Percentiles rank a stretch among this genome's conserved stretches.
Conservation (phyloP, 2,888 invertebrate genomes). For the Lepidocyrtinus sp. region DNA sequence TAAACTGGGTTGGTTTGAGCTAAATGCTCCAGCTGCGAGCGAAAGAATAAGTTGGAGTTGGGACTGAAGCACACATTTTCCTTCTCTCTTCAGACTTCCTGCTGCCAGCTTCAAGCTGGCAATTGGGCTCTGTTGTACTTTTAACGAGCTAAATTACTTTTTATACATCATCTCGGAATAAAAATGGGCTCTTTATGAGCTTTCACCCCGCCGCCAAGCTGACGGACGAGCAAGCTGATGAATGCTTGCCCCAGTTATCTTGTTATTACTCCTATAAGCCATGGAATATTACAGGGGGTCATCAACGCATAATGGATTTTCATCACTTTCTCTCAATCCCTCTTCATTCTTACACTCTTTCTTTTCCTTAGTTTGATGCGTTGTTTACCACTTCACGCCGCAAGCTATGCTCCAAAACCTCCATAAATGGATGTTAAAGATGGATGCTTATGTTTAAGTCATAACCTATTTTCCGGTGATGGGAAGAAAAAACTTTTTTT, state of each 20-base stretch:
- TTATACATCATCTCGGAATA: constrained; percentile 6
- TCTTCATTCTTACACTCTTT: not conserved
- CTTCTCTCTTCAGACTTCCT: too few relatives aligned
- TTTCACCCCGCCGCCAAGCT: not conserved
- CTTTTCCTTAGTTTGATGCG: not conserved
- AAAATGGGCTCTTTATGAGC: constrained; percentile 10
- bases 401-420: too few relatives aligned
- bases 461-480: not conserved
- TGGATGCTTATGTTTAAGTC: constrained; percentile 13
- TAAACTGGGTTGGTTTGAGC: not conserved
- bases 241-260: not conserved
- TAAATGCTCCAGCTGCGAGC: constrained; percentile 1
- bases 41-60: constrained; percentile 1
- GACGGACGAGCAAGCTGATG: too few relatives aligned
- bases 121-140: not conserved
- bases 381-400: not conserved
- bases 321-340: constrained; percentile 12
- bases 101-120: too few relatives aligned
- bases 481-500: not conserved
- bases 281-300: constrained; percentile 22
- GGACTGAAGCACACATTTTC: too few relatives aligned
- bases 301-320: constrained; percentile 50
- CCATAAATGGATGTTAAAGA: too few relatives aligned
- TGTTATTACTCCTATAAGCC: not conserved
- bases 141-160: constrained; percentile 7